A percentile compares a stretch with the other conserved stretches of the same genome.
phyloP scores from a whole-genome alignment of 2,797 vertebrate genomes.

The Euphonia xanthogaster region DNA sequence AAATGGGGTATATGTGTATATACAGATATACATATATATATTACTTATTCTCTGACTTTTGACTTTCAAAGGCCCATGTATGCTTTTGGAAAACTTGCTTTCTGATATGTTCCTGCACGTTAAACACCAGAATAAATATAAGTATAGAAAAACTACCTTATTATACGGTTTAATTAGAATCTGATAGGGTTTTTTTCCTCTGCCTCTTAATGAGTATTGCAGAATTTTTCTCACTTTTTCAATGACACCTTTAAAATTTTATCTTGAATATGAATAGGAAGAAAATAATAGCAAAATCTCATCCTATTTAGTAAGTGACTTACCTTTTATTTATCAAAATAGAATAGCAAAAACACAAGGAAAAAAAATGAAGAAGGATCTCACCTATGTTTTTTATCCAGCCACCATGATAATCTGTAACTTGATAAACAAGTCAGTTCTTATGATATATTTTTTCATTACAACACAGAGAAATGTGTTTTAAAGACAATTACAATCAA shows the following conservation, averaged over 20 bases:
- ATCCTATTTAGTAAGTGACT: background rate
- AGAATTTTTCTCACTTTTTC: background rate
- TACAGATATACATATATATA: background rate
- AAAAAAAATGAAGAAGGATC: background rate
- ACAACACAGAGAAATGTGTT: background rate
- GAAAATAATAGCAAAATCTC: background rate
- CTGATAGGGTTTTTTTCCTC: background rate
- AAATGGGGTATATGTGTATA: background rate
- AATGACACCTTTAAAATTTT: background rate
- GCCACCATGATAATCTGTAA: background rate
- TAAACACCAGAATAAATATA: background rate
- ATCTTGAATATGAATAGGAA: background rate
- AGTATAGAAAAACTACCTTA: background rate
- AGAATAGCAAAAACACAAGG: background rate
- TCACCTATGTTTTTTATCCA: background rate
- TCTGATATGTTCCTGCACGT: background rate
- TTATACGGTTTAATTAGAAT: background rate
- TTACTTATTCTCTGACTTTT: background rate
- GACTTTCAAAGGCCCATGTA: rapidly evolving
- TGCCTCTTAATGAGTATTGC: background rate
- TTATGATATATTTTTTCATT: background rate
- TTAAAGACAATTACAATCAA: background rate
- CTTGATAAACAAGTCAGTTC: background rate
- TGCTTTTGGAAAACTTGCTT: background rate
- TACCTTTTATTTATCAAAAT: background rate